Percentiles rank a stretch among this genome's conserved stretches.
Evolutionary conservation across 1,140 invertebrate genomes (phyloP).

Genomic region (Harpegnathos saltator): DNA sequence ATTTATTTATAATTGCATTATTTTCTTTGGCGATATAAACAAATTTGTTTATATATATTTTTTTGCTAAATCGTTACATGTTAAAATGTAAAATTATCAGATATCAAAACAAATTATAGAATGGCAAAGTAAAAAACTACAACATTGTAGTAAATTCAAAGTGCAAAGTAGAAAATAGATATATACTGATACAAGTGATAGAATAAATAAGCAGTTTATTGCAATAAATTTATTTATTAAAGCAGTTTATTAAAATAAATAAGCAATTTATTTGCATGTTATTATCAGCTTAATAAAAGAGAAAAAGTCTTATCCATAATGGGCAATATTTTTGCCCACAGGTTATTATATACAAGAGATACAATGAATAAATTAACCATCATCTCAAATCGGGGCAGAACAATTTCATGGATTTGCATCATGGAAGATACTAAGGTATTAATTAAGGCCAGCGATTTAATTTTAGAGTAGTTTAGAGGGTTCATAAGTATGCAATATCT

Average conservation of each 20-base stretch:
- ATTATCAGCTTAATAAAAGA: background rate
- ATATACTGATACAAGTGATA: background rate
- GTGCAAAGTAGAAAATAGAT: background rate
- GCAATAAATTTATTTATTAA: too few relatives aligned
- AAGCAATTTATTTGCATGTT: constrained; percentile 14
- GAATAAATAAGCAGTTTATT: too few relatives aligned
- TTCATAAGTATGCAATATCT: constrained; percentile 12
- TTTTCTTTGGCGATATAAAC: background rate
- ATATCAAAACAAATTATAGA: constrained; percentile 5
- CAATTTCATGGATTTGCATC: constrained; percentile 66
- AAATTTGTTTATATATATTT: background rate
- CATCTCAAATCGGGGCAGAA: constrained; percentile 53
- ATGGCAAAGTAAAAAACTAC: background rate
- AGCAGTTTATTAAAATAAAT: too few relatives aligned
- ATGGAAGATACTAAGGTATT: constrained; percentile 62
- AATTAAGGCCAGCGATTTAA: constrained; percentile 70
- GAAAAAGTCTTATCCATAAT: constrained; percentile 64
- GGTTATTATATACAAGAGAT: constrained; percentile 65
- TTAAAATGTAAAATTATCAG: background rate
- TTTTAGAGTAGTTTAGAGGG: constrained; percentile 61
- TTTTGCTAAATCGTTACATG: background rate
- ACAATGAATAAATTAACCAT: constrained; percentile 63
- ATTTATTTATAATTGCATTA: constrained; percentile 11
- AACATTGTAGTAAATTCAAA: background rate
- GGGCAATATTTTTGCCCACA: constrained; percentile 77